These are phyloP conservation scores for Eupithecia insigniata DNA, from an alignment of 2,888 invertebrate species.

Conservation along the genomic window DNA sequence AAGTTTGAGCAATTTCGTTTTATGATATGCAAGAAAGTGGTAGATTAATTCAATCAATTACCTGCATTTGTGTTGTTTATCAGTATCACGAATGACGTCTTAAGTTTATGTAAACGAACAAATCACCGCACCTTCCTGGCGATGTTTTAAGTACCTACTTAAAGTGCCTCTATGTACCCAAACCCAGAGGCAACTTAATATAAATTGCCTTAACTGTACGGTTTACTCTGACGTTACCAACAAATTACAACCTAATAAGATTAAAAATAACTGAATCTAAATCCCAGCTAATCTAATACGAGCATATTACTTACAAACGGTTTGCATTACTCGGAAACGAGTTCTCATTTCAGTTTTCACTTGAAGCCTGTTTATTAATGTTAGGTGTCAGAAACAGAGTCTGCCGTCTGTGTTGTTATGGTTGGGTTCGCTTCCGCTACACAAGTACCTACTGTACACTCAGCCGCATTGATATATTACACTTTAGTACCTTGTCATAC, in stretches of 20 bases:
- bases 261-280: slow-evolving; percentile 5
- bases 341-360: slow-evolving; percentile 71
- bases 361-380: slow-evolving; percentile 75
- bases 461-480: neutral
- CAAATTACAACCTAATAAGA: neutral
- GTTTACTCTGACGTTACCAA: neutral
- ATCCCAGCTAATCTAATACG: slow-evolving; percentile 36
- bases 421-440: slow-evolving; percentile 74
- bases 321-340: slow-evolving; percentile 55
- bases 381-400: slow-evolving; percentile 71
- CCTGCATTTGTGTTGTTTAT: neutral
- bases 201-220: neutral
- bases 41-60: neutral
- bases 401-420: slow-evolving; percentile 76
- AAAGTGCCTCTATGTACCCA: neutral
- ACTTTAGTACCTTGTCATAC: neutral
- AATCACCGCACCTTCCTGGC: neutral
- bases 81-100: neutral
- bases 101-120: neutral
- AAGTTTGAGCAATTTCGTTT: neutral
- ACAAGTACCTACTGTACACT: slow-evolving; percentile 11
- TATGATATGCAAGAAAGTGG: neutral
- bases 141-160: neutral
- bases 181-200: neutral
- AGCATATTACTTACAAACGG: slow-evolving; percentile 33